Conservation (phyloP, 1,140 invertebrate species). For the Eurosta solidaginis region DNA sequence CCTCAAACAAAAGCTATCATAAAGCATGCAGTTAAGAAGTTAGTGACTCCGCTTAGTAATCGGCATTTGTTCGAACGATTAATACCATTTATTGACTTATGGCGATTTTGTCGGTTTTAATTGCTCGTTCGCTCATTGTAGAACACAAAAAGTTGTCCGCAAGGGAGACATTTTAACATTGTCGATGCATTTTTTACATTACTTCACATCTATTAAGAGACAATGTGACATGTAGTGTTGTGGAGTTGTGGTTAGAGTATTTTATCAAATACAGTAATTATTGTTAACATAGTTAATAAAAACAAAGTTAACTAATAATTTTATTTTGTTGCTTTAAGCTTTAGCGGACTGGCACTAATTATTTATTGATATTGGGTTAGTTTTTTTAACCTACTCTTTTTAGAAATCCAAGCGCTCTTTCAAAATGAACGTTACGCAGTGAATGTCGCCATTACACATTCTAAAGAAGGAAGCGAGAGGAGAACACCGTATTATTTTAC, state of each 20-base stretch:
- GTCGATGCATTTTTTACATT: no score
- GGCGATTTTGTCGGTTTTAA: neutral
- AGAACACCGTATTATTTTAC: no score
- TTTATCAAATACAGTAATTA: neutral
- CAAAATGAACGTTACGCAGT: no score
- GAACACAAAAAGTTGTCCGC: neutral
- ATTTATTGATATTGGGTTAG: no score
- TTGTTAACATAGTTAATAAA: constrained; percentile 1
- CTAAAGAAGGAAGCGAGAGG: no score
- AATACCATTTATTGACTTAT: neutral
- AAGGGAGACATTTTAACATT: neutral
- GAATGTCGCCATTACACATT: no score
- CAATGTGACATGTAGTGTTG: neutral
- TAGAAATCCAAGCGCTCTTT: no score
- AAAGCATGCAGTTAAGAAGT: neutral
- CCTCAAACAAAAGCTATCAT: neutral
- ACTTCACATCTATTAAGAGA: neutral
- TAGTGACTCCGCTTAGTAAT: neutral
- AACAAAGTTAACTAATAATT: neutral
- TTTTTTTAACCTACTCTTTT: no score
- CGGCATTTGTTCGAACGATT: neutral
- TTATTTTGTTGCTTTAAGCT: neutral
- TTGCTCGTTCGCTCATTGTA: no score
- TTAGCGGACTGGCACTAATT: no score
- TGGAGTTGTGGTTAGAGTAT: neutral